Percentiles rank a stretch among this genome's conserved stretches.
These are phyloP conservation scores for Holotrichia oblita DNA, from an alignment of 1,140 invertebrate genomes.

Conservation along the genomic window DNA sequence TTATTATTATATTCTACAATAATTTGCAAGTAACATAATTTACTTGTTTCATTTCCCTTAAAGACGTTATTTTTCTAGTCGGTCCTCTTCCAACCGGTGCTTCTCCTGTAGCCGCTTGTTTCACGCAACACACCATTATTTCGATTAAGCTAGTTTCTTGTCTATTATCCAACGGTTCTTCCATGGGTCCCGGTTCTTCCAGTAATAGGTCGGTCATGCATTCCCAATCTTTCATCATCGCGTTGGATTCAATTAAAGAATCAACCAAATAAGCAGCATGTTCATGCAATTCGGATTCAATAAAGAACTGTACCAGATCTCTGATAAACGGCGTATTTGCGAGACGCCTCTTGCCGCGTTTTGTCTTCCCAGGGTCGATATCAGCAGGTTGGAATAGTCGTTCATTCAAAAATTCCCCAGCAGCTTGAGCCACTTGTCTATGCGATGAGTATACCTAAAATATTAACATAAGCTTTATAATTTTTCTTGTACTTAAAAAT, in stretches of 20 bases:
- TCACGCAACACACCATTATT: slow-evolving; percentile 97
- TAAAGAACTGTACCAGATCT: slow-evolving; percentile 98
- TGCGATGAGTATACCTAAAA: slow-evolving; percentile 89
- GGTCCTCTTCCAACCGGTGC: slow-evolving; percentile 94
- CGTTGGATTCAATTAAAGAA: slow-evolving; percentile 98
- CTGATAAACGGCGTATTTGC: slow-evolving; percentile 95
- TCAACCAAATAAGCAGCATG: slow-evolving; percentile 99
- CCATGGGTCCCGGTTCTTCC: slow-evolving; percentile 90
- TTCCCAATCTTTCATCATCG: slow-evolving; percentile 99
- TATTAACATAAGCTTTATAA: slow-evolving; percentile 58
- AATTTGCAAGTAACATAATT: slow-evolving; percentile 21
- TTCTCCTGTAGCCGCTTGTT: slow-evolving; percentile 97
- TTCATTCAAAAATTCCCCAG: slow-evolving; percentile 98
- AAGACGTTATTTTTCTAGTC: slow-evolving; percentile 75
- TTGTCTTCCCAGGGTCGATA: slow-evolving; percentile 76
- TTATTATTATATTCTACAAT: slow-evolving; percentile 51
- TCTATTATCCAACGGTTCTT: slow-evolving; percentile 90
- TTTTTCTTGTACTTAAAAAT: neutral
- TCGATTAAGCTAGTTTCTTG: slow-evolving; percentile 96
- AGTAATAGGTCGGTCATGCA: slow-evolving; percentile 98
- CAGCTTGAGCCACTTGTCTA: slow-evolving; percentile 92
- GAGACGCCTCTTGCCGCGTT: slow-evolving; percentile 87
- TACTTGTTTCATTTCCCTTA: slow-evolving; percentile 58
- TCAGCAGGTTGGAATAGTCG: slow-evolving; percentile 85
- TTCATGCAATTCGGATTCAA: slow-evolving; percentile 96